Conservation (phyloP, 1,140 invertebrate genomes). For the Pomacea maculata region DNA sequence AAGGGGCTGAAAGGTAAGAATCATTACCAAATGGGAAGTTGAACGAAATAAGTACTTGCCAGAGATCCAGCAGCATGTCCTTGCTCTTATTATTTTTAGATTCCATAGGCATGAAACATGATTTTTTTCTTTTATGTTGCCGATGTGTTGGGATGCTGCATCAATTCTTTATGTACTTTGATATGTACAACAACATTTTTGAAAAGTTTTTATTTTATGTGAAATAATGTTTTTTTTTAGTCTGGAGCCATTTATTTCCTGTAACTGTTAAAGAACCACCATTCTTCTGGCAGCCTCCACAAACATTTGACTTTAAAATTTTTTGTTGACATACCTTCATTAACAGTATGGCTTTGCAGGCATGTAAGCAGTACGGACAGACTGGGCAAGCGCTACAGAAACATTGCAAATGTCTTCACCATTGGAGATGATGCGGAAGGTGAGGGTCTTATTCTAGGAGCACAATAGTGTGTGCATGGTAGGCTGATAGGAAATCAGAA, state of each 20-base stretch:
- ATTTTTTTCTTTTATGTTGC: neutral
- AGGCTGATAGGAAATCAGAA: no score
- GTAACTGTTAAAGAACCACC: neutral
- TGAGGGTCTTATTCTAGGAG: conserved; percentile 16
- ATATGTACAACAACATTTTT: neutral
- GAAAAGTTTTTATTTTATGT: neutral
- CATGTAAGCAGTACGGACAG: conserved; percentile 84
- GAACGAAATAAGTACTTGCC: no score
- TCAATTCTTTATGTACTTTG: neutral
- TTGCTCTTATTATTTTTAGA: no score
- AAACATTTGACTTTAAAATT: no score
- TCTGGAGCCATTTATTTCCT: neutral
- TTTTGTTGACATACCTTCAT: conserved; percentile 7
- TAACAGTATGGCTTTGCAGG: conserved; percentile 59
- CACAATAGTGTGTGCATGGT: neutral
- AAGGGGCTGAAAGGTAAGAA: conserved; percentile 11
- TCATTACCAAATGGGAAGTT: no score
- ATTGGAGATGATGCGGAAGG: conserved; percentile 89
- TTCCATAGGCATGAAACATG: neutral
- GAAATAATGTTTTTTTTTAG: neutral
- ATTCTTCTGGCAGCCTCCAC: neutral
- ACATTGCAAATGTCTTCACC: conserved; percentile 91
- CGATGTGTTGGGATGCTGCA: neutral
- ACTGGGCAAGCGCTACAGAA: conserved; percentile 85
- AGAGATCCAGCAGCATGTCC: no score